A percentile compares a stretch with the other conserved stretches of the same genome.
These are phyloP conservation scores for Sphinx pinastri DNA, from an alignment of 2,888 invertebrate genomes.

Conservation along the genomic window DNA sequence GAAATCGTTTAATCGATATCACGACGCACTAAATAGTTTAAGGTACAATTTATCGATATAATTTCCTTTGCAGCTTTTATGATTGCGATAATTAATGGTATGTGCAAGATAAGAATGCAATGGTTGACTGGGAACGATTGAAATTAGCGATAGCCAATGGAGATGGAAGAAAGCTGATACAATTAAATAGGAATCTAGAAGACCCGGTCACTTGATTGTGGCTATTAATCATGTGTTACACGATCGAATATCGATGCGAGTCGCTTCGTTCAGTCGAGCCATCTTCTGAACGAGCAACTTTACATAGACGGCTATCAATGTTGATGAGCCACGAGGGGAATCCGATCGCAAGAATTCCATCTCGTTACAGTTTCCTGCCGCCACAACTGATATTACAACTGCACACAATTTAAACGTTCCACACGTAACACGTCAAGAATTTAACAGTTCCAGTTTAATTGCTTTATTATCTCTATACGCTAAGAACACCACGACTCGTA, in stretches of 20 bases:
- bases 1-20: conserved; percentile 29
- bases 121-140: conserved; percentile 46
- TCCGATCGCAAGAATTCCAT: conserved; percentile 44
- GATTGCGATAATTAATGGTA: conserved; percentile 48
- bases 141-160: conserved; percentile 53
- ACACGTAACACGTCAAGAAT: conserved; percentile 26
- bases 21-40: conserved; percentile 30
- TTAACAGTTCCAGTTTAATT: conserved; percentile 32
- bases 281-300: conserved; percentile 30
- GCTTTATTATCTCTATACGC: conserved; percentile 32
- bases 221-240: conserved; percentile 64
- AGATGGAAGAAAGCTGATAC: conserved; percentile 67
- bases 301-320: conserved; percentile 42
- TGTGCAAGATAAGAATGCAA: conserved; percentile 50
- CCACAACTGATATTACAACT: conserved; percentile 41
- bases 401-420: conserved; percentile 32
- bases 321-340: conserved; percentile 44
- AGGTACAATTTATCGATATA: conserved; percentile 34
- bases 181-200: conserved; percentile 71
- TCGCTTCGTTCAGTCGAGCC: background rate
- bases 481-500: conserved; percentile 27
- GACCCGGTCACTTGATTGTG: conserved; percentile 66
- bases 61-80: conserved; percentile 44
- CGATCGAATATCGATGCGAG: conserved; percentile 41
- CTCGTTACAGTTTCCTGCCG: conserved; percentile 51